A percentile compares a stretch with the other conserved stretches of the same genome.
Conservation (phyloP, 35 echinoderm and acorn worm species). For the Strongylocentrotus purpuratus region DNA sequence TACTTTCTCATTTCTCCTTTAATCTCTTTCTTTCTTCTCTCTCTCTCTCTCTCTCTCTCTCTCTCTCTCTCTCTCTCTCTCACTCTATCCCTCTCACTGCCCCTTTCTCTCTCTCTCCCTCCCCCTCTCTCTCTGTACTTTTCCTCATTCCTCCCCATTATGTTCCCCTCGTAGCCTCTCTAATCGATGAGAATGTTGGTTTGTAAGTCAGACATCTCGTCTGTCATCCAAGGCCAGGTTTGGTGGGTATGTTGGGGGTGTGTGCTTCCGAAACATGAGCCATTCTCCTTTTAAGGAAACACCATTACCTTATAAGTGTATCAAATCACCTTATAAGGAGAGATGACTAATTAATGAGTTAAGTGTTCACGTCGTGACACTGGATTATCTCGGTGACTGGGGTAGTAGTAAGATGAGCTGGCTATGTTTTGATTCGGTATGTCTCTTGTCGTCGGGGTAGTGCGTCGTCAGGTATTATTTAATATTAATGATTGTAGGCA, state of each 20-base stretch:
- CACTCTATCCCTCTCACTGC: neutral
- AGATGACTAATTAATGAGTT: conserved; percentile 19
- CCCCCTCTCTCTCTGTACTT: too few species aligned
- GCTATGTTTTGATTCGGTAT: neutral
- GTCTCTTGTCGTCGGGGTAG: neutral
- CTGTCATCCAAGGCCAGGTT: conserved; percentile 8
- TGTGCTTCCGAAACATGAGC: neutral
- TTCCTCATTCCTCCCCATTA: too few species aligned
- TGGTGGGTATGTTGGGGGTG: neutral
- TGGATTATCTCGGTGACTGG: neutral
- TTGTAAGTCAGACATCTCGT: neutral
- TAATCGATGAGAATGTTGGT: neutral
- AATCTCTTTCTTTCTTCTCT: neutral
- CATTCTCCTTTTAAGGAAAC: neutral
- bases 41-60: neutral
- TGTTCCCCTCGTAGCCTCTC: neutral
- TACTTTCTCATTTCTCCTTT: neutral
- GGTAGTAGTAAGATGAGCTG: neutral
- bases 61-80: neutral
- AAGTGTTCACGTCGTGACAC: neutral
- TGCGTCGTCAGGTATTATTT: neutral
- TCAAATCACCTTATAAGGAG: neutral
- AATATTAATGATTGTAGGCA: neutral
- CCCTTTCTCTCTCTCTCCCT: neutral
- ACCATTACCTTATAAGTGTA: neutral